Evolutionary conservation across 2,888 invertebrate genomes (phyloP).

Genomic region (Tachina lurida): DNA sequence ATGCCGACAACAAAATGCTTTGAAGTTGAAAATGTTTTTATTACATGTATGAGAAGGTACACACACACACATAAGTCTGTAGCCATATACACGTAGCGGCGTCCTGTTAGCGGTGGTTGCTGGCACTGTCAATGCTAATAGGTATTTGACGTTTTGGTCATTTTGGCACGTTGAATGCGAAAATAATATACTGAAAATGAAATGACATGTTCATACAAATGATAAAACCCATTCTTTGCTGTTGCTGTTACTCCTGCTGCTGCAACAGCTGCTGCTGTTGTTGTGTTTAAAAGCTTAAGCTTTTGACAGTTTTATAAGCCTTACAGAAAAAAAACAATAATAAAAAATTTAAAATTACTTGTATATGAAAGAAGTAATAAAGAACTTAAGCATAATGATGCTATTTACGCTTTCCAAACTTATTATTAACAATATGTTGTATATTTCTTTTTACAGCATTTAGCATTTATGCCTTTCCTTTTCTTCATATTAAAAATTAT

Average conservation of each 20-base stretch:
- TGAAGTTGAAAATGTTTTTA: slow-evolving; percentile 73
- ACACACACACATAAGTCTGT: background rate
- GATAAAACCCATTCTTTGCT: slow-evolving; percentile 28
- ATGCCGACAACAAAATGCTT: slow-evolving; percentile 65
- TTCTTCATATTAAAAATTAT: slow-evolving; percentile 73
- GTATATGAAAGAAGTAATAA: slow-evolving; percentile 15
- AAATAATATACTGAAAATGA: slow-evolving; percentile 11
- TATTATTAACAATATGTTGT: slow-evolving; percentile 44
- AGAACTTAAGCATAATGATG: slow-evolving; percentile 55
- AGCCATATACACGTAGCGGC: slow-evolving; percentile 72
- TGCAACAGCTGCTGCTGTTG: background rate
- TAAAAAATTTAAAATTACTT: slow-evolving; percentile 17
- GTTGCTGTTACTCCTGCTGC: background rate
- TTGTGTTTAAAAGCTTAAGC: slow-evolving; percentile 58
- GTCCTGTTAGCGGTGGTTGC: slow-evolving; percentile 71
- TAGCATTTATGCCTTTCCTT: slow-evolving; percentile 22
- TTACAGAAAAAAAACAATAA: slow-evolving; percentile 23
- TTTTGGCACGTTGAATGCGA: slow-evolving; percentile 69
- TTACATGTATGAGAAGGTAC: background rate
- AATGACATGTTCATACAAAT: slow-evolving; percentile 24
- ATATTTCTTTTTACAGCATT: background rate
- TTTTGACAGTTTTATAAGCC: slow-evolving; percentile 70
- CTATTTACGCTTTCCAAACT: slow-evolving; percentile 54
- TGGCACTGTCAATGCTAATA: slow-evolving; percentile 66
- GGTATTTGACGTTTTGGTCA: slow-evolving; percentile 74